These are phyloP conservation scores for Choristoneura fumiferana DNA, from an alignment of 1,140 invertebrate genomes.

Conservation along the genomic window DNA sequence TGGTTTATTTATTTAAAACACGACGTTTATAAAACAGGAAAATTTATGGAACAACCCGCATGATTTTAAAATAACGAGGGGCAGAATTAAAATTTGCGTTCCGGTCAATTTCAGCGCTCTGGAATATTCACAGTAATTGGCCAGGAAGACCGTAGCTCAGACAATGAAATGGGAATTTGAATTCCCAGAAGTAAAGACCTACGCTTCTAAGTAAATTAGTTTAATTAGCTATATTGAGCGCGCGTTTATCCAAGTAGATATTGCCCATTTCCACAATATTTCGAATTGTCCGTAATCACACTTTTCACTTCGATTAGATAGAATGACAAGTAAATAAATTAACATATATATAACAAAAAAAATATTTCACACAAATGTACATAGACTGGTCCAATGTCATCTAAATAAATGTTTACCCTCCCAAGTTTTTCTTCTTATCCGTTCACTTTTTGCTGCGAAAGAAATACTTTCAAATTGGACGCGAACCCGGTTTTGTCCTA, in stretches of 20 bases:
- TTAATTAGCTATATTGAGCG: background rate
- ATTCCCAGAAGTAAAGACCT: background rate
- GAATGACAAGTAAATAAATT: constrained; percentile 1
- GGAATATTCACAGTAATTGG: background rate
- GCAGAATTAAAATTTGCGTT: constrained; percentile 3
- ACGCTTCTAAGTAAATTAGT: background rate
- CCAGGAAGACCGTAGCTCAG: background rate
- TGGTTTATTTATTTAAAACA: constrained; percentile 17
- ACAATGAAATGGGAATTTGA: background rate
- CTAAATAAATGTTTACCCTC: background rate
- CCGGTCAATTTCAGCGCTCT: background rate
- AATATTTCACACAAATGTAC: background rate
- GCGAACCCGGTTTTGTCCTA: no score
- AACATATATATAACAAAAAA: background rate
- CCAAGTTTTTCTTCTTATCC: no score
- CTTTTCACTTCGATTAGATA: constrained; percentile 3
- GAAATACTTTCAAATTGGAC: no score
- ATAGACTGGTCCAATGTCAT: background rate
- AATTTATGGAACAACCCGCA: background rate
- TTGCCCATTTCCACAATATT: background rate
- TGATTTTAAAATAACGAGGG: background rate
- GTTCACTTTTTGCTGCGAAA: no score
- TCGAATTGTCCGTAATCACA: constrained; percentile 1
- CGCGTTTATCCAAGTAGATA: background rate
- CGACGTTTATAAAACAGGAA: constrained; percentile 9